These are phyloP conservation scores for Sebastes diploproa DNA, from an alignment of 2,797 vertebrate species.

Conservation along the genomic window DNA sequence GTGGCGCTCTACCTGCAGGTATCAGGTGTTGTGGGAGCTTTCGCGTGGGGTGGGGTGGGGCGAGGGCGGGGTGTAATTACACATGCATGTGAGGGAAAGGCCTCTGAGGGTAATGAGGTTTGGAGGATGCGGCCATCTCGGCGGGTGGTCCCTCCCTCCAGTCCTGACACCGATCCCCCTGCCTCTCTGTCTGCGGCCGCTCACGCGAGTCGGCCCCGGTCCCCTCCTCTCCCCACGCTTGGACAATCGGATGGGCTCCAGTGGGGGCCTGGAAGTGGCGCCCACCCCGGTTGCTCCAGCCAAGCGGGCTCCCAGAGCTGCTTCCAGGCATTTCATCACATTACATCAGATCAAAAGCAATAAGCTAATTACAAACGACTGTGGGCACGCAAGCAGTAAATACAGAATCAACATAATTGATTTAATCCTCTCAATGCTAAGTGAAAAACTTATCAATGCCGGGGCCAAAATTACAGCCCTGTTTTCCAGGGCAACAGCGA, in stretches of 20 bases:
- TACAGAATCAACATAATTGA: slow-evolving; percentile 86
- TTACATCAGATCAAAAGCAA: slow-evolving; percentile 87
- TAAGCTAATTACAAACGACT: slow-evolving; percentile 87
- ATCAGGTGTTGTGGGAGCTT: slow-evolving; percentile 80
- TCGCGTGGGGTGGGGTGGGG: slow-evolving; percentile 33
- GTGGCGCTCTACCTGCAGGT: slow-evolving; percentile 75
- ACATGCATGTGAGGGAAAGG: slow-evolving; percentile 77
- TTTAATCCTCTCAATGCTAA: slow-evolving; percentile 86
- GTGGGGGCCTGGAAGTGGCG: slow-evolving; percentile 59
- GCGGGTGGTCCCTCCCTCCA: slow-evolving; percentile 79
- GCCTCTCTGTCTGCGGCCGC: slow-evolving; percentile 77
- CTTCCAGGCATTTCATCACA: slow-evolving; percentile 81
- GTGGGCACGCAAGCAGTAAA: slow-evolving; percentile 82
- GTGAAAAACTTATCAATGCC: slow-evolving; percentile 86
- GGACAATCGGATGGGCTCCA: slow-evolving; percentile 81
- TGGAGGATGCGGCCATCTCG: slow-evolving; percentile 78
- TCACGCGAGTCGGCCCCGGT: slow-evolving; percentile 78
- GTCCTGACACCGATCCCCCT: slow-evolving; percentile 71
- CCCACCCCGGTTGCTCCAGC: slow-evolving; percentile 70
- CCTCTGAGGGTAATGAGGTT: slow-evolving; percentile 80
- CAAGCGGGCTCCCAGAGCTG: slow-evolving; percentile 69
- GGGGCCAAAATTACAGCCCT: slow-evolving; percentile 80
- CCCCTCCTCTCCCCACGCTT: slow-evolving; percentile 56
- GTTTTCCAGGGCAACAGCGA: slow-evolving; percentile 77
- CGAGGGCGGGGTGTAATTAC: slow-evolving; percentile 79